Evolutionary conservation across 1,140 invertebrate genomes (phyloP).

Genomic region (Eurosta solidaginis): DNA sequence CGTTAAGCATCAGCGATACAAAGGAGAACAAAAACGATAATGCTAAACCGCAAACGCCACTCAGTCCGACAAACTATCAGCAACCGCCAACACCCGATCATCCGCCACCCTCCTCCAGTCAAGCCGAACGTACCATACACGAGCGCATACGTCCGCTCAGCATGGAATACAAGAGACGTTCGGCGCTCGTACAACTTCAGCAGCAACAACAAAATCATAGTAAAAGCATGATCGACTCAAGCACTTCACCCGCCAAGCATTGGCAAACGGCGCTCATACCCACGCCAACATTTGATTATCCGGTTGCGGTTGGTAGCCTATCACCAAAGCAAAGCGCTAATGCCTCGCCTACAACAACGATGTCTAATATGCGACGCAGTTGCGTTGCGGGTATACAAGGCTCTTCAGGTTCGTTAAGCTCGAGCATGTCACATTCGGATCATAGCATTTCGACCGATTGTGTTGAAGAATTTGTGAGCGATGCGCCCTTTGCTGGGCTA

Average conservation of each 20-base stretch:
- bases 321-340: not conserved
- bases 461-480: conserved; percentile 83
- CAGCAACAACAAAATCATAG: conserved; percentile 42
- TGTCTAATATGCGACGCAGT: conserved; percentile 17
- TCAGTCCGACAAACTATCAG: conserved; percentile 84
- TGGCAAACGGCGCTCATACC: conserved; percentile 30
- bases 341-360: not conserved
- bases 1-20: conserved; percentile 37
- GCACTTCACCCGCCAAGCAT: conserved; percentile 56
- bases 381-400: conserved; percentile 32
- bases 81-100: conserved; percentile 94
- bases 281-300: not conserved
- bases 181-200: conserved; percentile 47
- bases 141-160: conserved; percentile 86
- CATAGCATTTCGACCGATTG: conserved; percentile 80
- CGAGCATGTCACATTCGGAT: conserved; percentile 71
- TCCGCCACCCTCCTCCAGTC: conserved; percentile 88
- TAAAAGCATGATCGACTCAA: conserved; percentile 47
- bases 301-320: not conserved
- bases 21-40: conserved; percentile 39
- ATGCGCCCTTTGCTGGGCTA: conserved; percentile 83
- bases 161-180: conserved; percentile 64
- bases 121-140: conserved; percentile 87
- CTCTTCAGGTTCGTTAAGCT: conserved; percentile 55
- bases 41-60: conserved; percentile 61